Evolutionary conservation across 2,888 invertebrate species (phyloP).

Genomic region (Diadromus collaris): DNA sequence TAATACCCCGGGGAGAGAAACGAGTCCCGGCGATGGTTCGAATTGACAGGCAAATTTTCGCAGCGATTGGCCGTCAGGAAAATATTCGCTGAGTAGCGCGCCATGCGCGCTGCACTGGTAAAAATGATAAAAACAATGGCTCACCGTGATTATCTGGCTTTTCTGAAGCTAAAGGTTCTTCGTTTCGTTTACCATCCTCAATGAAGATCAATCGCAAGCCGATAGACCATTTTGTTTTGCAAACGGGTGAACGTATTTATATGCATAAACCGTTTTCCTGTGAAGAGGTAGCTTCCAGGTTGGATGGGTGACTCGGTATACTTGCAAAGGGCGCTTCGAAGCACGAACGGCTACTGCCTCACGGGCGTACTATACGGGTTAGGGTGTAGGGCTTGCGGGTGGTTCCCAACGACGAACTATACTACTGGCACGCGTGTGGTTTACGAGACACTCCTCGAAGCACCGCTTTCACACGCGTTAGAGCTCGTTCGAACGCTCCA

Average conservation of each 20-base stretch:
- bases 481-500: slow-evolving; percentile 14
- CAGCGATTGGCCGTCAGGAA: slow-evolving; percentile 3
- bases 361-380: slow-evolving; percentile 5
- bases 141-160: not conserved
- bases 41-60: slow-evolving; percentile 16
- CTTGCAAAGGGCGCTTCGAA: slow-evolving; percentile 3
- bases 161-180: not conserved
- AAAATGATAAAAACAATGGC: not conserved
- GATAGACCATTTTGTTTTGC: not conserved
- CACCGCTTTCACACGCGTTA: slow-evolving; percentile 36
- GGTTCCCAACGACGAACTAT: slow-evolving; percentile 45
- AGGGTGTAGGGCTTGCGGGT: slow-evolving; percentile 14
- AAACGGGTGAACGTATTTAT: not conserved
- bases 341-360: slow-evolving; percentile 31
- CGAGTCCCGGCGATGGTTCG: not conserved
- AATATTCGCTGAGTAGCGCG: slow-evolving; percentile 5
- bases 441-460: slow-evolving; percentile 55
- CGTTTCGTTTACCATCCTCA: not conserved
- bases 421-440: slow-evolving; percentile 50
- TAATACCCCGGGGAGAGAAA: slow-evolving; percentile 5
- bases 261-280: not conserved
- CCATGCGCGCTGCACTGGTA: not conserved
- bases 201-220: not conserved
- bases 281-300: not conserved
- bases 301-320: not conserved